A percentile compares a stretch with the other conserved stretches of the same genome.
Evolutionary conservation across 2,113 vertebrate genomes (phyloP).

Genomic region (Psettodes erumei): DNA sequence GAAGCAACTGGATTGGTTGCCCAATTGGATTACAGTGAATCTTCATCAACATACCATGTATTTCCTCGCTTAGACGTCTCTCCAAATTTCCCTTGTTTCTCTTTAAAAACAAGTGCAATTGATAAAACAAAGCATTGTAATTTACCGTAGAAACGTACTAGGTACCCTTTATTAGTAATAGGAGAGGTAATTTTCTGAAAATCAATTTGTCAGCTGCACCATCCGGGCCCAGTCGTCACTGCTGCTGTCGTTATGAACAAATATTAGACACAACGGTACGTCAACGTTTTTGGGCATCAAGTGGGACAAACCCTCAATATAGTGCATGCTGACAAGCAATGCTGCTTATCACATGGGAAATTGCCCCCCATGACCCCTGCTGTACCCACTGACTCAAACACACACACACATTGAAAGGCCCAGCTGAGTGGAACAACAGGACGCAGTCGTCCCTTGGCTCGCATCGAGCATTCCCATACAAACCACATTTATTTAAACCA

Average conservation of each 20-base stretch:
- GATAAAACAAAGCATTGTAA: background rate
- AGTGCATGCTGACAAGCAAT: constrained; percentile 18
- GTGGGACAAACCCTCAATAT: constrained; percentile 2
- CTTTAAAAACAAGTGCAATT: background rate
- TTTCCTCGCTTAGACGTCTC: background rate
- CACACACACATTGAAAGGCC: background rate
- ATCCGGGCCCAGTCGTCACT: background rate
- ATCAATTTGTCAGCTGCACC: background rate
- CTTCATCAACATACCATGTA: background rate
- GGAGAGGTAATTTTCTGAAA: background rate
- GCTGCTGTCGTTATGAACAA: constrained; percentile 6
- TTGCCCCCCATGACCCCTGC: constrained; percentile 16
- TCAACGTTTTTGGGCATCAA: constrained; percentile 3
- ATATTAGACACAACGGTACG: background rate
- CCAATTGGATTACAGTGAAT: background rate
- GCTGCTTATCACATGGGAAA: constrained; percentile 21
- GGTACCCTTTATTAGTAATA: background rate
- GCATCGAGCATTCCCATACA: constrained; percentile 12
- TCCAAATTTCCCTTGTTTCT: background rate
- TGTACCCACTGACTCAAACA: constrained; percentile 14
- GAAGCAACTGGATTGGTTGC: background rate
- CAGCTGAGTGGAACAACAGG: constrained; percentile 29
- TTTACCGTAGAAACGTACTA: background rate
- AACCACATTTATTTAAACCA: constrained; percentile 15
- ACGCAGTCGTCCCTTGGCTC: background rate